Evolutionary conservation across 2,888 invertebrate genomes (phyloP), one percentile per base, ranked within the genome.

Genomic region (Clivina fossor): DNA sequence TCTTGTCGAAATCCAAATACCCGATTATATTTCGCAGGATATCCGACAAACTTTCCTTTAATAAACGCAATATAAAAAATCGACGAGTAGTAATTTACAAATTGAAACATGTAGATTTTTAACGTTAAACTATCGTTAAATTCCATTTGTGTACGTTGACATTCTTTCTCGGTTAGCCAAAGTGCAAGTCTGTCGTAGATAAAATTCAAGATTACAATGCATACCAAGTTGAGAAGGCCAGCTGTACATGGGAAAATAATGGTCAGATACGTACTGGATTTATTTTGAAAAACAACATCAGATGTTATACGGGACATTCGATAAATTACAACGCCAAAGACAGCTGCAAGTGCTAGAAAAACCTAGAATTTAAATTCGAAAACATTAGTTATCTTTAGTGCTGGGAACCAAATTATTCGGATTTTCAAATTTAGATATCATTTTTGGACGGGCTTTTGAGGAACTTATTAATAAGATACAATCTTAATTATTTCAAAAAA

Each of bases 21-120:
- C 47, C 81, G 80, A 66, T 86, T 88, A 67, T 90, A 90, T 61
- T 86, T 83, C 7, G 83, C 81, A 1, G 90, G 90, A 71, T 86
- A 84, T 1, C 90, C 90, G 20, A 88, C 82, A 67, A 90, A 87
- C 69, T 90, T 88, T 24, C 85, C 86, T 68, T 87, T 86, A 53
- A 87, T 72, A 67, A 87, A 87, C 9, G 85, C 86, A 58, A 93
- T 89, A 70, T 93, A 93, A 76, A 93, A 89, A 59, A 93, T 85
- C 16, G 89, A 90, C 2, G 90, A 85, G 71, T 93, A 93, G 72
- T 88, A 92, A 74, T 93, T 93, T 63, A 93, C 86, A 72, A 93
- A 93, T 75, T 93, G 90, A 62, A 93, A 86, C 61, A 90, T 74
- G 72, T 91, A 93, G 68, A 92, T 86, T 75, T 93, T 93, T 62